Evolutionary conservation across 2,113 vertebrate genomes (phyloP).

Genomic region (Centropristis striata): DNA sequence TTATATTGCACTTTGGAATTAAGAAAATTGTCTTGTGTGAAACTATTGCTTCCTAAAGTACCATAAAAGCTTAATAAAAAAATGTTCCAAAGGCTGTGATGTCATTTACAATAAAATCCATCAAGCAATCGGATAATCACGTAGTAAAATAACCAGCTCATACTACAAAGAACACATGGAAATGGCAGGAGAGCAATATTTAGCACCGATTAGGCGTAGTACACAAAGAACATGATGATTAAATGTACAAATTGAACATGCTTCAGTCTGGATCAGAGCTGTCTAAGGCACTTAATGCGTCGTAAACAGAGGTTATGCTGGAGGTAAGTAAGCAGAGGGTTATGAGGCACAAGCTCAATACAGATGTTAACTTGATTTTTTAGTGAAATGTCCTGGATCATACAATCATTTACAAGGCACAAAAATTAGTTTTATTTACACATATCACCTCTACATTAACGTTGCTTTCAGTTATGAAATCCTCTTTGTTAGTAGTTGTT

Average conservation of each 20-base stretch:
- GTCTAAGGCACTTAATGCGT: conserved; percentile 80
- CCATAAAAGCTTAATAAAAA: conserved; percentile 55
- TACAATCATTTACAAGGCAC: conserved; percentile 95
- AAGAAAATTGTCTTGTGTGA: conserved; percentile 53
- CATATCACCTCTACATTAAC: conserved; percentile 84
- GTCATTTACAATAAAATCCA: conserved; percentile 70
- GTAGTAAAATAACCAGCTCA: conserved; percentile 67
- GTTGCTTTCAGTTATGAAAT: conserved; percentile 83
- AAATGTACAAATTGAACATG: conserved; percentile 86
- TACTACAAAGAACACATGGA: conserved; percentile 59
- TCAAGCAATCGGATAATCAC: conserved; percentile 62
- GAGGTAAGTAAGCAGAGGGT: conserved; percentile 92
- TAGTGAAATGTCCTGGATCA: conserved; percentile 88
- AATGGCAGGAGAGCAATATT: conserved; percentile 54
- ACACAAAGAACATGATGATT: conserved; percentile 80
- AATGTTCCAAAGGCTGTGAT: conserved; percentile 43
- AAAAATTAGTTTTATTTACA: conserved; percentile 98
- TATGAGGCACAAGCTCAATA: conserved; percentile 91
- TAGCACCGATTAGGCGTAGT: conserved; percentile 62
- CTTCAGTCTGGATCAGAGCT: conserved; percentile 86
- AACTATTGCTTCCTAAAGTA: conserved; percentile 45
- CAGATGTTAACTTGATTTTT: conserved; percentile 91
- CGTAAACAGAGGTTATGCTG: conserved; percentile 88
- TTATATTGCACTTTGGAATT: conserved; percentile 74
- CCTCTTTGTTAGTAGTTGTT: conserved; percentile 93